Percentiles rank a stretch among this genome's conserved stretches.
phyloP scores from a whole-genome alignment of 2,797 vertebrate species.

The Falco rusticolus region DNA sequence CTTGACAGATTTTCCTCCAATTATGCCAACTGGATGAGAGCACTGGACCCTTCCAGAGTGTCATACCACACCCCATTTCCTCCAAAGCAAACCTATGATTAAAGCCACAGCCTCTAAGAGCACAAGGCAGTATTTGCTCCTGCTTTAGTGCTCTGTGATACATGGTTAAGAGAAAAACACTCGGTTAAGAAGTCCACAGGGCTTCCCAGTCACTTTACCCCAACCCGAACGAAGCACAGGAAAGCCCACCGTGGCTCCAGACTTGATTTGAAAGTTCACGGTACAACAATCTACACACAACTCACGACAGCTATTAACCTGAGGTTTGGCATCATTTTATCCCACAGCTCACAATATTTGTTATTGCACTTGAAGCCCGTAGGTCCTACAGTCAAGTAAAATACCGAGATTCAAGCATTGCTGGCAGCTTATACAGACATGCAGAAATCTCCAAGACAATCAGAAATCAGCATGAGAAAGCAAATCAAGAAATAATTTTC shows the following conservation, averaged over 20 bases:
- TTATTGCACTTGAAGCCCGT: background rate
- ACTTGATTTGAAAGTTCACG: background rate
- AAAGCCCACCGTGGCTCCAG: background rate
- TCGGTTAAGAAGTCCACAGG: background rate
- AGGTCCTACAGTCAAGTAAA: background rate
- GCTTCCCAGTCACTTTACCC: background rate
- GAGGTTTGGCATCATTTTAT: background rate
- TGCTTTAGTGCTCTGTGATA: background rate
- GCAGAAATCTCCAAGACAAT: background rate
- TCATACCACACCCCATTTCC: background rate
- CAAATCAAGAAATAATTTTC: background rate
- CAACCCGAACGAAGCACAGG: accelerated
- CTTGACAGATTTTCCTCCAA: background rate
- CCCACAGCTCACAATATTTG: background rate
- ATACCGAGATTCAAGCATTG: background rate
- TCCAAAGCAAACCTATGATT: background rate
- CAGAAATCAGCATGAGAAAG: background rate
- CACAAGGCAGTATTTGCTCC: background rate
- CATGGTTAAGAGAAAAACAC: background rate
- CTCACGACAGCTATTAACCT: background rate
- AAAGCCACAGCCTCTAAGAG: background rate
- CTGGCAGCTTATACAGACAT: background rate
- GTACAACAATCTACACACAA: background rate
- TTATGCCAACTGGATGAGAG: background rate
- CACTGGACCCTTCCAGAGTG: background rate